Evolutionary conservation across 2,113 vertebrate species (phyloP).

Genomic region (Lagenorhynchus albirostris): DNA sequence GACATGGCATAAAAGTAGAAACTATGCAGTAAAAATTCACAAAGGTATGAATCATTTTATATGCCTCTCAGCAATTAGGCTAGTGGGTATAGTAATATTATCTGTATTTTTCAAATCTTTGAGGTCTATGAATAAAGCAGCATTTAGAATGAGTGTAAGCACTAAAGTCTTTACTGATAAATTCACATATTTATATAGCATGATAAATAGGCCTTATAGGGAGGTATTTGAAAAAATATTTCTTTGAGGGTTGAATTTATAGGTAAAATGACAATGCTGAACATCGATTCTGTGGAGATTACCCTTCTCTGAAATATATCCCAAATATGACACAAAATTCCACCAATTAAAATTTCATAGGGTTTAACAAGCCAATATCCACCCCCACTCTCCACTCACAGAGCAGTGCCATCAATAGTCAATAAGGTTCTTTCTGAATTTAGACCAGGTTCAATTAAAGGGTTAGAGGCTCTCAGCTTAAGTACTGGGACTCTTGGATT

Average conservation of each 20-base stretch:
- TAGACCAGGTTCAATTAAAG: background rate
- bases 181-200: background rate
- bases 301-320: background rate
- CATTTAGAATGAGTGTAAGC: background rate
- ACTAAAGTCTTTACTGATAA: background rate
- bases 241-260: background rate
- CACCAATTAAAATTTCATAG: background rate
- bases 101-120: background rate
- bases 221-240: background rate
- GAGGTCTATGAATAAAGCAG: background rate
- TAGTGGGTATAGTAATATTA: background rate
- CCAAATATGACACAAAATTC: background rate
- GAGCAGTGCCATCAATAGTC: background rate
- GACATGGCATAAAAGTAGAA: background rate
- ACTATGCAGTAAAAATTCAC: background rate
- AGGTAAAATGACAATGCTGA: background rate
- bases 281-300: background rate
- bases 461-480: background rate
- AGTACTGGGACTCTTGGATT: background rate
- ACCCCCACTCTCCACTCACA: background rate
- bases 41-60: background rate
- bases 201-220: background rate
- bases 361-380: background rate
- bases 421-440: background rate
- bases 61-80: background rate